Conservation (phyloP, 2,797 vertebrate species). For the Ceryle rudis region DNA sequence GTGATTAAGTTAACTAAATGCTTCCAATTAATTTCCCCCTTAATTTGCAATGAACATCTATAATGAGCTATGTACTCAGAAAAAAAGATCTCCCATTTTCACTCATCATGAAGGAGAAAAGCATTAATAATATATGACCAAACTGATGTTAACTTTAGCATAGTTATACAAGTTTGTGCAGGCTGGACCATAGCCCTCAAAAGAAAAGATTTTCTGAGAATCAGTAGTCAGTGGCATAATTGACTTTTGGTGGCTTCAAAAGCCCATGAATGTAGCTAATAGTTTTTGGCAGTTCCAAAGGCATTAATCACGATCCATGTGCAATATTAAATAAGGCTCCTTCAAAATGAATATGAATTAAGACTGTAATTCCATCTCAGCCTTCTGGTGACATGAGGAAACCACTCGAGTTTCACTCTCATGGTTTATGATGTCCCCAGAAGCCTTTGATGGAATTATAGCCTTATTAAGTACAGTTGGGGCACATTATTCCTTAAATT, state of each 20-base stretch:
- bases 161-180: neutral
- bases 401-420: slow-evolving; percentile 31
- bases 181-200: neutral
- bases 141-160: neutral
- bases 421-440: slow-evolving; percentile 42
- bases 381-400: slow-evolving; percentile 51
- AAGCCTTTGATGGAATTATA: slow-evolving; percentile 66
- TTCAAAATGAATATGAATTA: slow-evolving; percentile 62
- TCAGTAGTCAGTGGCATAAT: neutral
- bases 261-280: slow-evolving; percentile 21
- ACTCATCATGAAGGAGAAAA: neutral
- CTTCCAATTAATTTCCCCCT: slow-evolving; percentile 16
- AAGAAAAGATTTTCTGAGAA: neutral
- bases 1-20: slow-evolving; percentile 1
- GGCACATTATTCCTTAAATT: slow-evolving; percentile 69
- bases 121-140: neutral
- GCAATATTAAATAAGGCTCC: slow-evolving; percentile 61
- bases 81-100: neutral
- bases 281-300: slow-evolving; percentile 38
- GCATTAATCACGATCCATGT: slow-evolving; percentile 53
- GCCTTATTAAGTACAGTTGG: slow-evolving; percentile 56
- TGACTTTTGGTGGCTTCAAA: slow-evolving; percentile 51
- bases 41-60: neutral
- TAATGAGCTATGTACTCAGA: neutral
- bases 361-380: slow-evolving; percentile 50